These are phyloP conservation scores for Drosophila repletoides DNA, from an alignment of 1,140 invertebrate species.

Conservation along the genomic window DNA sequence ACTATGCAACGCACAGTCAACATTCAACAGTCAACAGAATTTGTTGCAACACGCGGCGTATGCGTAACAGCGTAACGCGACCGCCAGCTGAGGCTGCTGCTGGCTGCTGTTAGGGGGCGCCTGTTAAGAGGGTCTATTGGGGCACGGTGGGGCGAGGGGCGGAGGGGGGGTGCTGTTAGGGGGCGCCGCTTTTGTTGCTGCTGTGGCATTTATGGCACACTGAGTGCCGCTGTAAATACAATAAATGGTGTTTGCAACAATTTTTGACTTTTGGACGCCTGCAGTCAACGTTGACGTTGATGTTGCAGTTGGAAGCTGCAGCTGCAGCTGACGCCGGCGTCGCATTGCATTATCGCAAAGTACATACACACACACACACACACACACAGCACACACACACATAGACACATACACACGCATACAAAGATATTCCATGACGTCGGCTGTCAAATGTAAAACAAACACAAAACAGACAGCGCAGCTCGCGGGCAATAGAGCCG, in stretches of 20 bases:
- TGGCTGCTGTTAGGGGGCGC: constrained; percentile 1
- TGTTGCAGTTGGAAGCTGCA: too few species aligned
- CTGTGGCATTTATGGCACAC: constrained; percentile 29
- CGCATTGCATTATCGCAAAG: constrained; percentile 46
- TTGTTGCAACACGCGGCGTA: constrained; percentile 19
- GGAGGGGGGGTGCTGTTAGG: too few species aligned
- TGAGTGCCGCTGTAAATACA: constrained; percentile 48
- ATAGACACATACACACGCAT: background rate
- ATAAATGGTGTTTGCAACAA: constrained; percentile 75
- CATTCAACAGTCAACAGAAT: background rate
- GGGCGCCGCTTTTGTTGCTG: too few species aligned
- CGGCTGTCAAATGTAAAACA: constrained; percentile 75
- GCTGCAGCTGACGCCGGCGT: constrained; percentile 42
- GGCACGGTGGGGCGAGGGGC: too few species aligned
- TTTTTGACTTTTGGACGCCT: constrained; percentile 71
- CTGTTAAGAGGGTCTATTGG: too few species aligned
- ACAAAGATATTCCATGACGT: constrained; percentile 6
- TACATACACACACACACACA: constrained; percentile 22
- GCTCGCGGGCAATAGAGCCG: constrained; percentile 25
- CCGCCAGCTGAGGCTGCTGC: constrained; percentile 17
- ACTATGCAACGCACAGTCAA: constrained; percentile 9
- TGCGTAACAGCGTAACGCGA: constrained; percentile 31
- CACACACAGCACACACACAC: background rate
- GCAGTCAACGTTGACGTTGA: constrained; percentile 29
- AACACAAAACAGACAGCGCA: constrained; percentile 69